Evolutionary conservation across 2,113 vertebrate species (phyloP), one percentile per base, ranked within the genome.

Genomic region (Mohoua ochrocephala): DNA sequence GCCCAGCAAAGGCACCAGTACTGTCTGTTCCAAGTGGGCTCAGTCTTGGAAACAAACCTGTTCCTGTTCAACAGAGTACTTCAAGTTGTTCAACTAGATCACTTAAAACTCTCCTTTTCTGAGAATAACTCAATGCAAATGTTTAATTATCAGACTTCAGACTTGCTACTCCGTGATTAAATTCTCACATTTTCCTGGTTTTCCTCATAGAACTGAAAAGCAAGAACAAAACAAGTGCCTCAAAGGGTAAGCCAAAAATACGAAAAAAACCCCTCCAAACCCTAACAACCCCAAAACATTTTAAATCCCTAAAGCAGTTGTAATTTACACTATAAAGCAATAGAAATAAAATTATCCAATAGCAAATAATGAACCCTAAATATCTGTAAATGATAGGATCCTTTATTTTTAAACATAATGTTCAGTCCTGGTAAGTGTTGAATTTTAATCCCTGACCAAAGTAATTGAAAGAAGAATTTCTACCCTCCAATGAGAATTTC

Each of bases 151-250:
- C 77, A 97, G 75, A 89, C 44, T 93, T 65, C 30, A 31, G 56
- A 63, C 91, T 89, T 94, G 76, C 69, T 95, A 54, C 5, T 87
- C 65, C 28, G 44, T 69, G 33, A 60, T 68, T 61, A 85, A 67
- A 73, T 94, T 89, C 76, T 96, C 91, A 92, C 64, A 87, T 92
- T 89, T 54, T 91, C 63, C n/a, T 64, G 7, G 4, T 81, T 84
- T 78, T 69, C 60, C 73, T 93, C 63, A 61, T 91, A 84, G 94
- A 91, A 95, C 60, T 84, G 68, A 89, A 97, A 97, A 96, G 45
- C 60, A 89, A 70, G 89, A 97, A 78, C 31, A 83, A 82, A 95
- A 65, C 35, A 80, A 71, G 21, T 2, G 23, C 70, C 84, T 91
- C 78, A 84, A 87, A 53, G 21, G 6, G 39, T 49, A 39, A 70